Evolutionary conservation across 2,797 vertebrate genomes (phyloP).

Genomic region (Channa striata): DNA sequence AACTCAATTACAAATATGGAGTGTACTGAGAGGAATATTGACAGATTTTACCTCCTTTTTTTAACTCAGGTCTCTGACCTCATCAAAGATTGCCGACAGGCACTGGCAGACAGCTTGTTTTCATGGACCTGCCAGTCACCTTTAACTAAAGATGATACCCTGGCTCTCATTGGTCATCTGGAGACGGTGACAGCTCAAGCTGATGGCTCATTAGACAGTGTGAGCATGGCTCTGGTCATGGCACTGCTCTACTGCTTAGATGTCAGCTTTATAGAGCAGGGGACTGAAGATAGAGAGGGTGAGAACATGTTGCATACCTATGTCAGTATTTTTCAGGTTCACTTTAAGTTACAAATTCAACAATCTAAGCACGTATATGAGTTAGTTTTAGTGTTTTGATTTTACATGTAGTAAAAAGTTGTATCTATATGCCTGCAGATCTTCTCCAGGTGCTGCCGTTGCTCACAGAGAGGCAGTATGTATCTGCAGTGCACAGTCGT

Average conservation of each 20-base stretch:
- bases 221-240: slow-evolving; percentile 95
- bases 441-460: slow-evolving; percentile 91
- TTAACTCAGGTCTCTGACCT: slow-evolving; percentile 91
- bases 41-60: not conserved
- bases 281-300: slow-evolving; percentile 95
- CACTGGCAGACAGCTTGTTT: slow-evolving; percentile 95
- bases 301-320: slow-evolving; percentile 16
- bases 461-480: slow-evolving; percentile 93
- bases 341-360: not conserved
- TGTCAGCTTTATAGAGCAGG: slow-evolving; percentile 94
- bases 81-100: slow-evolving; percentile 93
- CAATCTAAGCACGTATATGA: not conserved
- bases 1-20: not conserved
- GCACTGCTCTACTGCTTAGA: slow-evolving; percentile 97
- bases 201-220: slow-evolving; percentile 91
- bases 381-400: not conserved
- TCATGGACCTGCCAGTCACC: slow-evolving; percentile 98
- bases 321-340: not conserved
- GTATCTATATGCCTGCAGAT: slow-evolving; percentile 79
- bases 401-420: slow-evolving; percentile 4
- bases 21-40: not conserved
- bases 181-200: slow-evolving; percentile 93
- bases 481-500: slow-evolving; percentile 91
- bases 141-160: slow-evolving; percentile 92
- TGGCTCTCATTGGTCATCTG: slow-evolving; percentile 93